These are phyloP conservation scores for Apantesis nais DNA, from an alignment of 2,888 invertebrate genomes.

Conservation along the genomic window DNA sequence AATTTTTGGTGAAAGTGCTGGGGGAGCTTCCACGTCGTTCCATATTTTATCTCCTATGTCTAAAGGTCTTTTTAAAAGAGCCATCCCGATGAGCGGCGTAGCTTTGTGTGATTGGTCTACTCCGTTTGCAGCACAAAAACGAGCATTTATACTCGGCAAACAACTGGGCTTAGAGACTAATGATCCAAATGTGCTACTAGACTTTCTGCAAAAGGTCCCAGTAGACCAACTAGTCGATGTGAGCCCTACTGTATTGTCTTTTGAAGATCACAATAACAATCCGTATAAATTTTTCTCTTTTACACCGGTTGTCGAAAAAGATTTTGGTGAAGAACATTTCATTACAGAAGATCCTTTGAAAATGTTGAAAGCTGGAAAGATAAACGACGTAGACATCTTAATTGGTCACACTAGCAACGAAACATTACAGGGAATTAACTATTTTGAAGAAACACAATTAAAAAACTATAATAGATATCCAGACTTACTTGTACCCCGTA, in stretches of 20 bases:
- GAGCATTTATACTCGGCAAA: slow-evolving; percentile 61
- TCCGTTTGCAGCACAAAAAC: slow-evolving; percentile 48
- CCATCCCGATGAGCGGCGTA: slow-evolving; percentile 59
- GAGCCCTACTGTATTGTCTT: slow-evolving; percentile 50
- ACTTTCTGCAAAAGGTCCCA: slow-evolving; percentile 60
- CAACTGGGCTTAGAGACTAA: slow-evolving; percentile 57
- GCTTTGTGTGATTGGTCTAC: slow-evolving; percentile 59
- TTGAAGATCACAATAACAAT: slow-evolving; percentile 52
- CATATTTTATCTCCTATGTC: slow-evolving; percentile 62
- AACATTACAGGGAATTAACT: slow-evolving; percentile 59
- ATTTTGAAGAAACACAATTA: slow-evolving; percentile 24
- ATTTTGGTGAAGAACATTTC: slow-evolving; percentile 27
- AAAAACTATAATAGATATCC: slow-evolving; percentile 18
- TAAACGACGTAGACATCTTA: slow-evolving; percentile 24
- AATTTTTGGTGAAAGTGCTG: slow-evolving; percentile 64
- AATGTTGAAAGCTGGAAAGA: not conserved
- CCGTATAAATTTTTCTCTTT: slow-evolving; percentile 57
- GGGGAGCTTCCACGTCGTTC: slow-evolving; percentile 50
- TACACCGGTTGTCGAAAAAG: slow-evolving; percentile 64
- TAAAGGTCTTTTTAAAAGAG: slow-evolving; percentile 57
- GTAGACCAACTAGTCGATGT: slow-evolving; percentile 51
- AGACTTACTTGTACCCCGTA: slow-evolving; percentile 27
- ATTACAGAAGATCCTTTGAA: slow-evolving; percentile 15
- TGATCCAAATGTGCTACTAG: slow-evolving; percentile 55
- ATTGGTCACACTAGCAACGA: slow-evolving; percentile 22